Evolutionary conservation across 2,888 invertebrate species (phyloP).

Genomic region (Folsomia manolachei): DNA sequence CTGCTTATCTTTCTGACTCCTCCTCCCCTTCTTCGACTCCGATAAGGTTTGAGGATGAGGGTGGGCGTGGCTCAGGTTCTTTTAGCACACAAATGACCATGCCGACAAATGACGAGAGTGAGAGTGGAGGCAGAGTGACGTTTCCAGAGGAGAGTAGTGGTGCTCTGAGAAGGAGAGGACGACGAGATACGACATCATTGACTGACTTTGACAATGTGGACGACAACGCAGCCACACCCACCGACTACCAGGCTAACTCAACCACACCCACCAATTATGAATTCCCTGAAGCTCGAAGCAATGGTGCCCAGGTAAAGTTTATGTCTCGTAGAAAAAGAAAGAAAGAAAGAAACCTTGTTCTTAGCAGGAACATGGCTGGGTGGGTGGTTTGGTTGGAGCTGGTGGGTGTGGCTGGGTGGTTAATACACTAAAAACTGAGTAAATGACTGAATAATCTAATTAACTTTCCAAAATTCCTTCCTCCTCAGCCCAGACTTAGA

Average conservation of each 20-base stretch:
- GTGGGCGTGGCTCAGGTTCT: neutral
- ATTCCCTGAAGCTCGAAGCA: neutral
- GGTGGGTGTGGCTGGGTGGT: constrained; percentile 26
- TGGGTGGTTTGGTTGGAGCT: constrained; percentile 28
- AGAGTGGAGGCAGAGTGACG: constrained; percentile 15
- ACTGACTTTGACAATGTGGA: neutral
- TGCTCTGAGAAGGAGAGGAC: constrained; percentile 6
- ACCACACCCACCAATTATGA: neutral
- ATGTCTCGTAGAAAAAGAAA: no score
- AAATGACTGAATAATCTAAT: neutral
- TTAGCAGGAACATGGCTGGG: no score
- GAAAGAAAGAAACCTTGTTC: no score
- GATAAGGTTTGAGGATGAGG: constrained; percentile 34
- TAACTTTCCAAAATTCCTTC: neutral
- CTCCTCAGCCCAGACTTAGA: no score
- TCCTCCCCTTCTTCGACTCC: constrained; percentile 25
- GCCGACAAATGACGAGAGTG: neutral
- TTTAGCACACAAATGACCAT: neutral
- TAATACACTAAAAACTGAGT: neutral
- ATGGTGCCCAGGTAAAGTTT: constrained; percentile 8
- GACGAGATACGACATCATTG: constrained; percentile 5
- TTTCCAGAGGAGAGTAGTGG: constrained; percentile 16
- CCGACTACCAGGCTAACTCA: neutral
- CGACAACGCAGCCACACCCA: neutral
- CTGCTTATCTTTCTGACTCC: constrained; percentile 25